A percentile compares a stretch with the other conserved stretches of the same genome.
phyloP scores from a whole-genome alignment of 2,888 invertebrate species.

The Sminthurinus aureus region DNA sequence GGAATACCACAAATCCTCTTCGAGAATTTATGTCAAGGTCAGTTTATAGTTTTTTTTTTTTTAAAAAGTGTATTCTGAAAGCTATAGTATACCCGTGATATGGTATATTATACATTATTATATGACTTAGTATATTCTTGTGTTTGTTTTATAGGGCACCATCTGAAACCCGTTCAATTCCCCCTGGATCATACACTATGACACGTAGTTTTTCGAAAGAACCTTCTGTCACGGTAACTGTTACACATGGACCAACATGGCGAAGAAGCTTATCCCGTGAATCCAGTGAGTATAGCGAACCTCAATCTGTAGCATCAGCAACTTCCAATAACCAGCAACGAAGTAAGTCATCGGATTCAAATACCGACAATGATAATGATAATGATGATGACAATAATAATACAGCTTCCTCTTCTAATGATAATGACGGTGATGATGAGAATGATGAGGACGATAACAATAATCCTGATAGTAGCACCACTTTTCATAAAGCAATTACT shows the following conservation, averaged over 20 bases:
- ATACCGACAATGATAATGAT: constrained; percentile 29
- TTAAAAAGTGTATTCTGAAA: no score
- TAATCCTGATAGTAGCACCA: constrained; percentile 31
- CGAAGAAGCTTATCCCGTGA: constrained; percentile 56
- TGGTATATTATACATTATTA: background rate
- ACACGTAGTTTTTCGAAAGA: constrained; percentile 61
- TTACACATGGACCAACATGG: constrained; percentile 51
- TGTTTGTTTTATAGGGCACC: constrained; percentile 44
- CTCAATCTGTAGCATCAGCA: constrained; percentile 64
- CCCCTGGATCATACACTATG: constrained; percentile 38
- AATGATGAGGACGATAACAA: constrained; percentile 29
- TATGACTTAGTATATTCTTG: background rate
- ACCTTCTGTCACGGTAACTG: constrained; percentile 63
- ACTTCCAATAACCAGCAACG: constrained; percentile 25
- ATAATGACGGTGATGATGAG: constrained; percentile 43
- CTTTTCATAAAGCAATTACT: constrained; percentile 18
- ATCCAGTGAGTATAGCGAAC: constrained; percentile 72
- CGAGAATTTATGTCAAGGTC: constrained; percentile 56
- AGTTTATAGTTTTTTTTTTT: constrained; percentile 1
- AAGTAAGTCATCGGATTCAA: constrained; percentile 35
- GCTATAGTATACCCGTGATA: no score
- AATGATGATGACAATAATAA: constrained; percentile 33
- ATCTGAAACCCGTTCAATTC: constrained; percentile 50
- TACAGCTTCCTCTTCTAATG: constrained; percentile 40
- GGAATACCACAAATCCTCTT: constrained; percentile 46